These are phyloP conservation scores for Drosophila repletoides DNA, from an alignment of 1,140 invertebrate species.

Conservation along the genomic window DNA sequence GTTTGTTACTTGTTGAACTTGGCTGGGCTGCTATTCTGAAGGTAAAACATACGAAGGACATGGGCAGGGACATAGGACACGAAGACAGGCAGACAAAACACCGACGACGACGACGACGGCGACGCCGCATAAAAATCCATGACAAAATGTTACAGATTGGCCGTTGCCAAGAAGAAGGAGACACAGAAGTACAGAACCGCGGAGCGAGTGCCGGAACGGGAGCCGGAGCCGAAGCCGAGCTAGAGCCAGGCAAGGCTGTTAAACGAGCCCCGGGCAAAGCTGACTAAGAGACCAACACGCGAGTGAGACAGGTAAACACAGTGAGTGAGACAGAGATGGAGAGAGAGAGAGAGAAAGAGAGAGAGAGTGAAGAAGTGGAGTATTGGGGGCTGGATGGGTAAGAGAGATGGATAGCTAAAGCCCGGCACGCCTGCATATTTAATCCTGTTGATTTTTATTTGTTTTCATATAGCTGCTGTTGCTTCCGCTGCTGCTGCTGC, in stretches of 20 bases:
- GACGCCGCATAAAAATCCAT: conserved; percentile 50
- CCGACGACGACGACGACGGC: not conserved
- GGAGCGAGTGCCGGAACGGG: not conserved
- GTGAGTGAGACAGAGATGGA: not conserved
- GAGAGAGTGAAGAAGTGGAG: conserved; percentile 10
- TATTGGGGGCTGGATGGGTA: too few species aligned
- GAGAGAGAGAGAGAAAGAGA: conserved; percentile 19
- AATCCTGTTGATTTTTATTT: conserved; percentile 81
- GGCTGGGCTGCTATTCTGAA: conserved; percentile 38
- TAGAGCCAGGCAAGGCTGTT: conserved; percentile 26
- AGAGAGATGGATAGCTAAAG: conserved; percentile 8
- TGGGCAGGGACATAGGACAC: not conserved
- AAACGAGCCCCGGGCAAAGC: conserved; percentile 55
- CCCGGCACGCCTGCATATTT: conserved; percentile 63
- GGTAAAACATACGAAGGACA: conserved; percentile 66
- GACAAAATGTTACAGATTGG: conserved; percentile 76
- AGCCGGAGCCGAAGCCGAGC: not conserved
- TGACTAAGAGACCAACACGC: conserved; percentile 9
- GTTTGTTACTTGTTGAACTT: conserved; percentile 63
- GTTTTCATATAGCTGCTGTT: conserved; percentile 57
- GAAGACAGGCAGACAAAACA: not conserved
- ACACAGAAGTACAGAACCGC: conserved; percentile 14
- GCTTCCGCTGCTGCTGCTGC: not conserved
- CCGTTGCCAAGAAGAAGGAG: conserved; percentile 30
- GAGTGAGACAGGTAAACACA: not conserved